phyloP scores from a whole-genome alignment of 2,888 invertebrate species.

The Ferdinandea cuprea region DNA sequence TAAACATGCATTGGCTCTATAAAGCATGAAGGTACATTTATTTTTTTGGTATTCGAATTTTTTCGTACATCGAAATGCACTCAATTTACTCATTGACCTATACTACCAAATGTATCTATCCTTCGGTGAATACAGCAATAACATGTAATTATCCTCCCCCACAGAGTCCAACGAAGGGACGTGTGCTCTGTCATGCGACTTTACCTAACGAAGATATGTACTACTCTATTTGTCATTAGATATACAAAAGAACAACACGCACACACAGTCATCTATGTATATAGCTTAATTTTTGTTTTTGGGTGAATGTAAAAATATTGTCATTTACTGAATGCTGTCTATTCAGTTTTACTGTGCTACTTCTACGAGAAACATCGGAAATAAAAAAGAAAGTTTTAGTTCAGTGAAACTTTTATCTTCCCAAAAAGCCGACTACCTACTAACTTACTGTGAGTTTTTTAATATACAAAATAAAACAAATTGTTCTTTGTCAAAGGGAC shows the following conservation, averaged over 20 bases:
- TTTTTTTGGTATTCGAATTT: too few species aligned
- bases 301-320: conserved; percentile 45
- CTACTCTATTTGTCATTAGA: conserved; percentile 47
- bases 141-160: conserved; percentile 44
- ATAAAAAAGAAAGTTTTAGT: conserved; percentile 15
- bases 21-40: not conserved
- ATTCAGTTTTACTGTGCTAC: conserved; percentile 54
- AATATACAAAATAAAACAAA: not conserved
- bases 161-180: conserved; percentile 6
- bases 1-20: not conserved
- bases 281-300: conserved; percentile 42
- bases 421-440: conserved; percentile 6
- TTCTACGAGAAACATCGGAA: conserved; percentile 53
- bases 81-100: conserved; percentile 38
- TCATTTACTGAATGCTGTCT: conserved; percentile 46
- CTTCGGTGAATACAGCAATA: conserved; percentile 17
- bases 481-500: conserved; percentile 6
- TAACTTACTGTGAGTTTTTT: conserved; percentile 48
- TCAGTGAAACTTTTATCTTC: conserved; percentile 22
- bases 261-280: conserved; percentile 28
- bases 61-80: conserved; percentile 34
- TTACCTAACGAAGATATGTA: conserved; percentile 26
- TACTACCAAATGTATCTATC: conserved; percentile 2
- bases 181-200: conserved; percentile 42
- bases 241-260: not conserved